Conservation (phyloP, 1,140 invertebrate genomes). For the Matsumurasca onukii region DNA sequence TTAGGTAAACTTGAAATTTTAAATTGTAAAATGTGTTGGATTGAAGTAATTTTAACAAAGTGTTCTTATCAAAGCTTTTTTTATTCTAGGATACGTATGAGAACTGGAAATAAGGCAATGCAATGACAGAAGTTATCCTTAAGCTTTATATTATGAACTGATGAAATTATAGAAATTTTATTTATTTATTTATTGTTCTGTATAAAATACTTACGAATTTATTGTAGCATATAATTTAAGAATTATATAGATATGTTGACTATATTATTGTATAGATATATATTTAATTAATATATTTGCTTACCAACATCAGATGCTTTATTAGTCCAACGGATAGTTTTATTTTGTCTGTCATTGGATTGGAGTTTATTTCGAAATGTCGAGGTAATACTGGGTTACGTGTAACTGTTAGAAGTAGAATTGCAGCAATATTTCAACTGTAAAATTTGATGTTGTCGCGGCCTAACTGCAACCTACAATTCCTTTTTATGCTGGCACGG, state of each 20-base stretch:
- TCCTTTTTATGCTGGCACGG: no score
- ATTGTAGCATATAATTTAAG: constrained; percentile 11
- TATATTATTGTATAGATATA: constrained; percentile 8
- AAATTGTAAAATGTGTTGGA: no score
- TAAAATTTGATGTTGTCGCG: background rate
- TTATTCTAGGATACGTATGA: no score
- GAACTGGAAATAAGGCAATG: constrained; percentile 9
- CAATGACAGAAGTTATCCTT: constrained; percentile 12
- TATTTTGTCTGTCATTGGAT: constrained; percentile 16
- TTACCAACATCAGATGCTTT: constrained; percentile 3
- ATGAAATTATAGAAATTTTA: no score
- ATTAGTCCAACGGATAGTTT: background rate
- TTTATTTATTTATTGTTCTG: constrained; percentile 5
- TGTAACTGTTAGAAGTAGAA: constrained; percentile 4
- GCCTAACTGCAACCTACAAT: no score
- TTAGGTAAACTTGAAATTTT: no score
- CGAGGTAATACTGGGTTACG: background rate
- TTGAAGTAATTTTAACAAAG: no score
- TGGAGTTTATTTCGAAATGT: constrained; percentile 3
- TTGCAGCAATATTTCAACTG: constrained; percentile 12
- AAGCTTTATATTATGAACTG: constrained; percentile 7
- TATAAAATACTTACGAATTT: background rate
- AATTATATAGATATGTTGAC: background rate
- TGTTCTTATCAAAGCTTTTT: no score
- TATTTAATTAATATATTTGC: constrained; percentile 9